These are phyloP conservation scores for Zosterops lateralis DNA, from an alignment of 2,113 vertebrate species.

Conservation along the genomic window DNA sequence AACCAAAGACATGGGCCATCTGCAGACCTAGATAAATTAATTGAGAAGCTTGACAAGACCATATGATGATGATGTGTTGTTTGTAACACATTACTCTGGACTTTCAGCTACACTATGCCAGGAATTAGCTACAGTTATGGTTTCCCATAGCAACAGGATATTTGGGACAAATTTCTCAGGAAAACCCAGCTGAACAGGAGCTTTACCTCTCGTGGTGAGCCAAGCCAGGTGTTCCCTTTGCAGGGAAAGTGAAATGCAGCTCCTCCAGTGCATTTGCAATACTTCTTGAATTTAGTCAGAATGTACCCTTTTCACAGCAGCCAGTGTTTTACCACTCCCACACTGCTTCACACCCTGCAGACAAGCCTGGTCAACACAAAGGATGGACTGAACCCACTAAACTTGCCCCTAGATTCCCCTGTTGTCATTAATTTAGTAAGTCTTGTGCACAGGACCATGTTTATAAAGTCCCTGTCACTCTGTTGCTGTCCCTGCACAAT, in stretches of 20 bases:
- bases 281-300: not conserved
- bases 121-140: not conserved
- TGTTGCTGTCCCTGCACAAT: not conserved
- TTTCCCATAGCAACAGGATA: not conserved
- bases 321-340: not conserved
- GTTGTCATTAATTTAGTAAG: too few relatives aligned
- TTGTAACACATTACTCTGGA: not conserved
- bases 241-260: slow-evolving; percentile 84
- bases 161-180: not conserved
- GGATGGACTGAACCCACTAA: not conserved
- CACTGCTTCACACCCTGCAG: not conserved
- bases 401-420: not conserved
- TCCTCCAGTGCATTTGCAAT: slow-evolving; percentile 83
- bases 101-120: not conserved
- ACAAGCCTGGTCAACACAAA: not conserved
- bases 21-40: not conserved
- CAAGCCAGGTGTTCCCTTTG: slow-evolving; percentile 81
- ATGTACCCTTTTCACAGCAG: not conserved
- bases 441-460: not conserved
- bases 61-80: not conserved
- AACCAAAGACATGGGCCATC: not conserved
- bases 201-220: not conserved
- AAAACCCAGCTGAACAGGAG: not conserved
- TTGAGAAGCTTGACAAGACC: not conserved
- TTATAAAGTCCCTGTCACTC: not conserved